Base-by-base conservation (phyloP, 1,140 invertebrate species). In the Akabosia matsudoensis region DNA sequence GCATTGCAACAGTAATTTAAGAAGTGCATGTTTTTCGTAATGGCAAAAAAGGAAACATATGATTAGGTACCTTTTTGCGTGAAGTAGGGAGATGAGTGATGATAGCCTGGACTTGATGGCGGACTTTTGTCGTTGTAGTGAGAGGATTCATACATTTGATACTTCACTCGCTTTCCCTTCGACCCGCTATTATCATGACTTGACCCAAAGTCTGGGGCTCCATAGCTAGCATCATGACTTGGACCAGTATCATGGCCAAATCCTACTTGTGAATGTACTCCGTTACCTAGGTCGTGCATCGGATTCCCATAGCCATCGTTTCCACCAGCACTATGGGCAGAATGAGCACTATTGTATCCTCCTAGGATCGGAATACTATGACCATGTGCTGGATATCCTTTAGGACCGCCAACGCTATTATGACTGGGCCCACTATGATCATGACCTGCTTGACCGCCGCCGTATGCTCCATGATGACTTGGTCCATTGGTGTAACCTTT, bases 81-180 rank as follows among this genome's bases (percentile, higher is more conserved):
- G 22, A 30, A 67, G n/a, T 67, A 30, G 10, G 61, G 61, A 7
- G 54, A 61, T n/a, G 22, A 7, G 16, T 75, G 64, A 0, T 67
- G 64, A 71, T 51, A 71, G 13, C 74, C 67, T 10, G 70, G 67
- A 51, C 74, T 64, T 61, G 14, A 22, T n/a, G 7, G 54, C 2
- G 28, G 61, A 31, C 61, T 30, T 67, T 67, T 67, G 14, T 67
- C 61, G n/a, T 67, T 28, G 61, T 67, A 67, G 7, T 31, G 61
- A 2, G n/a, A 30, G 1, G 61, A 67, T n/a, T 67, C 61, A 30
- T 67, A 67, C 24, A 28, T 30, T 67, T 67, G 61, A n/a, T 67
- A 67, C n/a, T 67, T 67, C 31, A 67, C 7, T 31, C 31, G 30
- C 26, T 33, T 1, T 34, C 70, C 14, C 45, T 51, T 45, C 34